These are phyloP conservation scores for Enteromius argenteus DNA, from an alignment of 2,797 vertebrate genomes.

Conservation along the genomic window DNA sequence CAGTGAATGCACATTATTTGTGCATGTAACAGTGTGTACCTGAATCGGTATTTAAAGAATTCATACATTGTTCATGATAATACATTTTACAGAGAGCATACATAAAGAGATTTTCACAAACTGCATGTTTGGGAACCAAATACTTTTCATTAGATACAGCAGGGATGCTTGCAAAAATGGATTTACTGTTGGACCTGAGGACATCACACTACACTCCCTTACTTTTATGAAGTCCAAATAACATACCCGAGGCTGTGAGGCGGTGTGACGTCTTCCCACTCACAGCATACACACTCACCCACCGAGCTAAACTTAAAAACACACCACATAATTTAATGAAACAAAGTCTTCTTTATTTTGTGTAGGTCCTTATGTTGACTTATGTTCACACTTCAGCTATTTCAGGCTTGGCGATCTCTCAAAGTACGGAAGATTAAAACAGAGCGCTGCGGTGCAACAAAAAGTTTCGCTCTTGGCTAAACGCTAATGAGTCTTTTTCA, in stretches of 20 bases:
- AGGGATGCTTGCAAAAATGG: conserved; percentile 5
- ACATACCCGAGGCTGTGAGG: not conserved
- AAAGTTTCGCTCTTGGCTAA: not conserved
- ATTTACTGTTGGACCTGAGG: conserved; percentile 1
- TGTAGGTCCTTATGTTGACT: not conserved
- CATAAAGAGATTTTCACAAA: not conserved
- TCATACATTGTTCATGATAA: not conserved
- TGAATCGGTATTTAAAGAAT: not conserved
- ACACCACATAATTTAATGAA: conserved; percentile 35
- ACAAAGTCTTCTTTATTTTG: conserved; percentile 32
- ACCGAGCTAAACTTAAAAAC: conserved; percentile 14
- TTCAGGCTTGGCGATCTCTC: conserved; percentile 30
- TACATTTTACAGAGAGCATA: not conserved
- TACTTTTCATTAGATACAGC: not conserved
- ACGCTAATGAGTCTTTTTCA: conserved; percentile 28
- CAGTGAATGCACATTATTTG: not conserved
- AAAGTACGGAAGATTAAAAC: conserved; percentile 25
- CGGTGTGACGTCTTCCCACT: conserved; percentile 24
- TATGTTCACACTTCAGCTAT: conserved; percentile 40
- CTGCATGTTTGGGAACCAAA: not conserved
- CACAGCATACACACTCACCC: conserved; percentile 23
- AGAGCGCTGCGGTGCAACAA: not conserved
- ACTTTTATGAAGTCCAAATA: conserved; percentile 17
- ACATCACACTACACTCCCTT: conserved; percentile 9
- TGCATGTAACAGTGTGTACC: not conserved